Percentiles rank a stretch among this genome's conserved stretches.
These are phyloP conservation scores for Sialis fuliginosa DNA, from an alignment of 2,888 invertebrate species.

Conservation along the genomic window DNA sequence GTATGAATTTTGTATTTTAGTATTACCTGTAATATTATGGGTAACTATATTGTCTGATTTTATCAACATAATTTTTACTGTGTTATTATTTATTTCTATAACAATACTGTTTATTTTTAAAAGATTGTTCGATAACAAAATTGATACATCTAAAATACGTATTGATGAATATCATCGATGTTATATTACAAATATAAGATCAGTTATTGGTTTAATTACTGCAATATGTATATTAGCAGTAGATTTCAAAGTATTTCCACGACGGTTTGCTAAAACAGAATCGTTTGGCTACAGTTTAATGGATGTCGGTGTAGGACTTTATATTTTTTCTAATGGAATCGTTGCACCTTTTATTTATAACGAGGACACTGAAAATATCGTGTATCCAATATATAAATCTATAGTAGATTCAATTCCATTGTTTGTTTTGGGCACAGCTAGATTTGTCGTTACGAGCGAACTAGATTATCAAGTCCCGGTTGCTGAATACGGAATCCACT, in stretches of 20 bases:
- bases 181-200: conserved; percentile 49
- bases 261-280: conserved; percentile 75
- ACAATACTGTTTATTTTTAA: neutral
- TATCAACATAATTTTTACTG: conserved; percentile 14
- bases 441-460: conserved; percentile 40
- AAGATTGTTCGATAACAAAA: conserved; percentile 1
- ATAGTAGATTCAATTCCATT: conserved; percentile 28
- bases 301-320: conserved; percentile 91
- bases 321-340: conserved; percentile 63
- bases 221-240: conserved; percentile 79
- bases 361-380: conserved; percentile 14
- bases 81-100: conserved; percentile 2
- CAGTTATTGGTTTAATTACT: conserved; percentile 54
- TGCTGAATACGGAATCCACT: conserved; percentile 90
- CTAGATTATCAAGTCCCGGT: conserved; percentile 74
- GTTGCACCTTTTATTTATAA: conserved; percentile 39
- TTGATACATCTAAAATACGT: neutral
- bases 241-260: conserved; percentile 78
- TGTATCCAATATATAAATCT: conserved; percentile 17
- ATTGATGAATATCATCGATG: conserved; percentile 9
- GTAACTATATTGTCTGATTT: conserved; percentile 33
- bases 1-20: conserved; percentile 35
- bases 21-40: conserved; percentile 34
- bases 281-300: conserved; percentile 74
- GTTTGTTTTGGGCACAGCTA: conserved; percentile 39